Conservation (phyloP, 2,888 invertebrate species). For the Drosophila atripex region DNA sequence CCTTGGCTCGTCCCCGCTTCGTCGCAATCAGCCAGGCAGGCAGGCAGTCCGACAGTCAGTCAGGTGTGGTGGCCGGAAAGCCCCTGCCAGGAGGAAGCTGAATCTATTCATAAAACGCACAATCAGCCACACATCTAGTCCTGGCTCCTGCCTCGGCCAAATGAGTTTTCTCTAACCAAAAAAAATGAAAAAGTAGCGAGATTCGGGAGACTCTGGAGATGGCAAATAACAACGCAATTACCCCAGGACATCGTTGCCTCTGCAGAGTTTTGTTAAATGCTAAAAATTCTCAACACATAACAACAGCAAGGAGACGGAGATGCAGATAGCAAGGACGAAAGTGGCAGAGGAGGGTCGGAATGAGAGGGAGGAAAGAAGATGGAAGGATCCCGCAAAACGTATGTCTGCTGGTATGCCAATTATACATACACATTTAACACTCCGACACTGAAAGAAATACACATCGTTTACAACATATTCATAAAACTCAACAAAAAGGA, state of each 20-base stretch:
- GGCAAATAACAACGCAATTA: slow-evolving; percentile 71
- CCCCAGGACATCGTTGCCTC: slow-evolving; percentile 37
- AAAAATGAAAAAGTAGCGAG: slow-evolving; percentile 1
- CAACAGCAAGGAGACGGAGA: slow-evolving; percentile 8
- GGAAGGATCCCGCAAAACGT: slow-evolving; percentile 39
- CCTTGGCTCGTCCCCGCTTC: slow-evolving; percentile 35
- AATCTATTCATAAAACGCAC: slow-evolving; percentile 66
- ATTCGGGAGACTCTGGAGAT: slow-evolving; percentile 6
- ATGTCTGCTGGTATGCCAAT: slow-evolving; percentile 56
- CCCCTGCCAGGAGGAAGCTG: slow-evolving; percentile 15
- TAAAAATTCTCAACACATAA: slow-evolving; percentile 52
- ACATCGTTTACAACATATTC: neutral
- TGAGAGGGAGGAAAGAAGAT: slow-evolving; percentile 15
- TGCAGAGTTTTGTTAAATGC: slow-evolving; percentile 60
- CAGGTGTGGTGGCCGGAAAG: slow-evolving; percentile 8
- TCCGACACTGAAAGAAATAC: neutral
- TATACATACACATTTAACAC: slow-evolving; percentile 42
- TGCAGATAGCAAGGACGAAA: slow-evolving; percentile 3
- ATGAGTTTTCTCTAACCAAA: slow-evolving; percentile 57
- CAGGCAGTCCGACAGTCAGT: neutral
- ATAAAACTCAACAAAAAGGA: neutral
- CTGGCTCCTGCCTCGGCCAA: slow-evolving; percentile 36
- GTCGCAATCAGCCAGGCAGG: slow-evolving; percentile 17
- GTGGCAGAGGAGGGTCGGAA: neutral
- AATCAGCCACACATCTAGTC: slow-evolving; percentile 45